Evolutionary conservation across 2,797 vertebrate species (phyloP).

Genomic region (Parotocinclus haroldoi): DNA sequence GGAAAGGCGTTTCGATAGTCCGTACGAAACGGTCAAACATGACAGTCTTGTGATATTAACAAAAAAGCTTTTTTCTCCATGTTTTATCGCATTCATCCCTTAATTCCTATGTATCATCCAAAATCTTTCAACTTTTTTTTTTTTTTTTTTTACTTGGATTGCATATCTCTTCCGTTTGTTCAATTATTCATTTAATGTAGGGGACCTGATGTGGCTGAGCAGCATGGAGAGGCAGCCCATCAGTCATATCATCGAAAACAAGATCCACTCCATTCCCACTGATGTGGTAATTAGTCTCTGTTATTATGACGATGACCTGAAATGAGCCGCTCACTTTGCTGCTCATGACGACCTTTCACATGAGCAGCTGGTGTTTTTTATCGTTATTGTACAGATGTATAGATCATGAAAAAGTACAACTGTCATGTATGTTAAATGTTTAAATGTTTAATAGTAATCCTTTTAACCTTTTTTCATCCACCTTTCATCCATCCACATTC

Average conservation of each 20-base stretch:
- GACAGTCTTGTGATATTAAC: no score
- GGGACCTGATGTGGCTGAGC: background rate
- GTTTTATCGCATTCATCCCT: no score
- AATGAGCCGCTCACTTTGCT: constrained; percentile 28
- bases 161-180: background rate
- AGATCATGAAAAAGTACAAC: no score
- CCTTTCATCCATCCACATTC: no score
- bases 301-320: constrained; percentile 58
- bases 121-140: background rate
- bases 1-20: no score
- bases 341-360: background rate
- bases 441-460: no score
- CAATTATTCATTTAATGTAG: constrained; percentile 1
- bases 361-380: background rate
- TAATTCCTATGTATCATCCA: no score
- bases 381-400: background rate
- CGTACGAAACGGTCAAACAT: no score
- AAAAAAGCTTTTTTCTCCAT: no score
- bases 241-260: constrained; percentile 64
- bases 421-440: no score
- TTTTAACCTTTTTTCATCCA: no score
- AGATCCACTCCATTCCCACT: constrained; percentile 56
- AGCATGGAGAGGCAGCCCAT: constrained; percentile 52
- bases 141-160: background rate
- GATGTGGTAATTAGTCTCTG: constrained; percentile 42